Percentiles rank a stretch among this genome's conserved stretches.
Conservation (phyloP, 2,888 invertebrate species). For the Platynereis dumerilii region DNA sequence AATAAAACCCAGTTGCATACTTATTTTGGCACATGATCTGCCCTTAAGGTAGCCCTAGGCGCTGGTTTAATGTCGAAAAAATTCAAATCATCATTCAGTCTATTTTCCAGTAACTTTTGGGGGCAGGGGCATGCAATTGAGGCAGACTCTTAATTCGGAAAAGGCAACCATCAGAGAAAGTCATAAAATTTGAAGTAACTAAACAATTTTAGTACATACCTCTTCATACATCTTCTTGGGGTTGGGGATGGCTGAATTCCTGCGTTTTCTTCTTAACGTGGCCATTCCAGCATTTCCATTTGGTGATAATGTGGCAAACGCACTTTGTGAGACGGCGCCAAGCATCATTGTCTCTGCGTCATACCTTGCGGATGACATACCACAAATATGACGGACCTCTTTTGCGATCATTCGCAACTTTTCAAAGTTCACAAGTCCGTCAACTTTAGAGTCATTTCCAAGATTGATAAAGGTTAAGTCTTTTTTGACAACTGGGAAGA, state of each 20-base stretch:
- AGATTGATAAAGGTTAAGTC: constrained; percentile 98
- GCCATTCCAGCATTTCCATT: constrained; percentile 48
- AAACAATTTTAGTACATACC: constrained; percentile 60
- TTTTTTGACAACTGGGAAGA: constrained; percentile 69
- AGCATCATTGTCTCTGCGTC: constrained; percentile 34
- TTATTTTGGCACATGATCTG: no score
- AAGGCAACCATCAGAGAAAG: no score
- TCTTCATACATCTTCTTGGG: constrained; percentile 99
- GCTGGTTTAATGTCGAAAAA: no score
- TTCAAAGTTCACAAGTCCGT: constrained; percentile 86
- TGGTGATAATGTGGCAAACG: constrained; percentile 33
- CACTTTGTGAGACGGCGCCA: constrained; percentile 25
- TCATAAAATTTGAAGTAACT: no score
- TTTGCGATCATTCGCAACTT: constrained; percentile 98
- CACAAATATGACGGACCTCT: constrained; percentile 74
- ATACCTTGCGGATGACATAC: constrained; percentile 91
- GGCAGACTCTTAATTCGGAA: no score
- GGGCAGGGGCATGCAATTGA: no score
- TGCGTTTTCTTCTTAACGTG: constrained; percentile 66
- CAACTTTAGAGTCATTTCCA: constrained; percentile 74
- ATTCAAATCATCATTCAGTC: no score
- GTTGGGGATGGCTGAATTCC: constrained; percentile 79
- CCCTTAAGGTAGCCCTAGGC: no score
- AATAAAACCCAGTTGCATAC: no score
- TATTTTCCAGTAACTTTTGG: no score